Evolutionary conservation across 2,888 invertebrate genomes (phyloP).

Genomic region (Acronicta leporina): DNA sequence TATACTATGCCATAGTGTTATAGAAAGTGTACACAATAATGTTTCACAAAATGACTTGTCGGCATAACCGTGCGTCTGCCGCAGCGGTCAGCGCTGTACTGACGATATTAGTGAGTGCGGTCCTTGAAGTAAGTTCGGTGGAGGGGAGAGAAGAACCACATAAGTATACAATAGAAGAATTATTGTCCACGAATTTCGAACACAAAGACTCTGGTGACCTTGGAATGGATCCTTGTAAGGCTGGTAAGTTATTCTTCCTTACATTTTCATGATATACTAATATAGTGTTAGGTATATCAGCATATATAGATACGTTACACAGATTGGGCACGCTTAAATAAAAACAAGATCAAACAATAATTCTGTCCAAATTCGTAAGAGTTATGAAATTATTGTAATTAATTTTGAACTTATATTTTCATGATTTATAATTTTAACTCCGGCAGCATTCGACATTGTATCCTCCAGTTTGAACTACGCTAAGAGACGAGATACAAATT

Average conservation of each 20-base stretch:
- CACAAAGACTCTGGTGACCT: slow-evolving; percentile 92
- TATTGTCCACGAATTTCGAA: slow-evolving; percentile 91
- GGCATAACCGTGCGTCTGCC: slow-evolving; percentile 67
- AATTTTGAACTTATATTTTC: too few relatives aligned
- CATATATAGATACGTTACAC: too few relatives aligned
- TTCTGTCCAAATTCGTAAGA: too few relatives aligned
- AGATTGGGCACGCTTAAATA: too few relatives aligned
- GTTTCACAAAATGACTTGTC: slow-evolving; percentile 69
- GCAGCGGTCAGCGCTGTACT: slow-evolving; percentile 69
- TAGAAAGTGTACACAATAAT: slow-evolving; percentile 61
- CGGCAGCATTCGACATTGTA: too few relatives aligned
- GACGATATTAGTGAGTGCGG: slow-evolving; percentile 69
- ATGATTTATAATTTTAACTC: too few relatives aligned
- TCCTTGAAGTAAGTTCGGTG: slow-evolving; percentile 65
- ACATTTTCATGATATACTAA: too few relatives aligned
- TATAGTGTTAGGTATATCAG: too few relatives aligned
- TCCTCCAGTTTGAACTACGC: too few relatives aligned
- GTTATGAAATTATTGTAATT: too few relatives aligned
- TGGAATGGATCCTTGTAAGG: slow-evolving; percentile 96
- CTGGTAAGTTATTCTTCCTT: slow-evolving; percentile 89
- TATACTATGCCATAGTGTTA: slow-evolving; percentile 76
- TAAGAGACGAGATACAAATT: too few relatives aligned
- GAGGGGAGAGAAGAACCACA: slow-evolving; percentile 78
- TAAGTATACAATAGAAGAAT: slow-evolving; percentile 91
- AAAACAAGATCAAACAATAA: too few relatives aligned